Conservation (phyloP, 2,888 invertebrate genomes). For the Caenorhabditis sp. region DNA sequence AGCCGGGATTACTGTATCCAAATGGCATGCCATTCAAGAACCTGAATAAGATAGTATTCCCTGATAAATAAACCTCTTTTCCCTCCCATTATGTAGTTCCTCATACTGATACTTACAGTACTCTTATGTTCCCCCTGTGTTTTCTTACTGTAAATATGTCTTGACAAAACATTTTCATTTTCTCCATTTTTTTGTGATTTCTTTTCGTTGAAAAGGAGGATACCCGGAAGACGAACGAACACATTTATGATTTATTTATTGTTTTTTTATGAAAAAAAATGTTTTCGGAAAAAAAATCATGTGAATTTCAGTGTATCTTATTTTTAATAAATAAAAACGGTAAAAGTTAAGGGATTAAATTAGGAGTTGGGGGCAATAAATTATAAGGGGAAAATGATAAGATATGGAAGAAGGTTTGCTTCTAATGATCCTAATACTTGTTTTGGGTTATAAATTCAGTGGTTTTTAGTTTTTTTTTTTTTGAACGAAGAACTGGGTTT, state of each 20-base stretch:
- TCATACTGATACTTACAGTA: conserved; percentile 6
- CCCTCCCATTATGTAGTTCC: not conserved
- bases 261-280: not conserved
- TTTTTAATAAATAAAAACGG: not conserved
- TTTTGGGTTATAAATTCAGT: no score
- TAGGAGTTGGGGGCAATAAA: no score
- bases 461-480: no score
- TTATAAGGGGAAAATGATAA: no score
- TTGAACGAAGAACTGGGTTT: no score
- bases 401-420: no score
- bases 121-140: conserved; percentile 5
- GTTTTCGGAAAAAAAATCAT: not conserved
- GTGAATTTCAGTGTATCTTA: not conserved
- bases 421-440: no score
- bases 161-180: no score
- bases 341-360: no score
- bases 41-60: not conserved
- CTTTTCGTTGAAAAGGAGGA: no score
- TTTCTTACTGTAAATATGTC: not conserved
- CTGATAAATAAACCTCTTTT: not conserved
- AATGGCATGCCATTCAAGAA: conserved; percentile 60
- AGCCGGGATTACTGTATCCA: conserved; percentile 63
- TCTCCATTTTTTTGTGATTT: no score
- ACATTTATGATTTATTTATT: not conserved
- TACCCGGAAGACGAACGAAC: no score